phyloP scores from a whole-genome alignment of 2,797 vertebrate species.

The Hephaestus fuliginosus region DNA sequence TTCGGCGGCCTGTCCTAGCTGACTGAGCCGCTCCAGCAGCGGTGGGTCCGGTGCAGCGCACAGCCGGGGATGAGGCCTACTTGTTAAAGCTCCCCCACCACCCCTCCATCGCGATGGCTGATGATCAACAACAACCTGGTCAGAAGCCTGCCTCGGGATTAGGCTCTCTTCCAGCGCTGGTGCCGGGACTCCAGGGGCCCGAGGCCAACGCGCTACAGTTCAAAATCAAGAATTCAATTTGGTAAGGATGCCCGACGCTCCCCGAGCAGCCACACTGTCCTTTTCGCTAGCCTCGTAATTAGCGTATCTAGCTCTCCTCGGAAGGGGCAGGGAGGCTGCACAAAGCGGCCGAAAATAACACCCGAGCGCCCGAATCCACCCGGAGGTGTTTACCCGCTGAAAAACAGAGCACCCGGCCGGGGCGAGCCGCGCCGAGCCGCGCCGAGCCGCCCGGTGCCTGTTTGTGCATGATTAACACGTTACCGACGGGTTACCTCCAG shows the following conservation, averaged over 20 bases:
- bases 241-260: constrained; percentile 87
- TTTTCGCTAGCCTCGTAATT: constrained; percentile 75
- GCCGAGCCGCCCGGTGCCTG: neutral
- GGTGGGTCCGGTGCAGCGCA: constrained; percentile 88
- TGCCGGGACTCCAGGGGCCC: constrained; percentile 93
- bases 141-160: constrained; percentile 87
- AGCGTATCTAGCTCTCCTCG: constrained; percentile 70
- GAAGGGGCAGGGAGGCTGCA: constrained; percentile 69
- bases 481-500: constrained; percentile 24
- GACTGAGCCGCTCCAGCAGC: constrained; percentile 79
- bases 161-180: constrained; percentile 90
- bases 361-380: constrained; percentile 11
- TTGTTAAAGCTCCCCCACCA: constrained; percentile 87
- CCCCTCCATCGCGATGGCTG: constrained; percentile 90
- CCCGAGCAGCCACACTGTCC: constrained; percentile 56
- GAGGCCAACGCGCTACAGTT: constrained; percentile 96
- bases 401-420: neutral
- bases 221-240: constrained; percentile 98
- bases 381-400: neutral
- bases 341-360: constrained; percentile 73
- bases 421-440: neutral
- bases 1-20: constrained; percentile 79
- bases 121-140: constrained; percentile 93
- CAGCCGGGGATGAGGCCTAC: constrained; percentile 94
- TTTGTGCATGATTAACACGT: constrained; percentile 15